phyloP scores from a whole-genome alignment of 2,888 invertebrate species.

The Eledone cirrhosa region DNA sequence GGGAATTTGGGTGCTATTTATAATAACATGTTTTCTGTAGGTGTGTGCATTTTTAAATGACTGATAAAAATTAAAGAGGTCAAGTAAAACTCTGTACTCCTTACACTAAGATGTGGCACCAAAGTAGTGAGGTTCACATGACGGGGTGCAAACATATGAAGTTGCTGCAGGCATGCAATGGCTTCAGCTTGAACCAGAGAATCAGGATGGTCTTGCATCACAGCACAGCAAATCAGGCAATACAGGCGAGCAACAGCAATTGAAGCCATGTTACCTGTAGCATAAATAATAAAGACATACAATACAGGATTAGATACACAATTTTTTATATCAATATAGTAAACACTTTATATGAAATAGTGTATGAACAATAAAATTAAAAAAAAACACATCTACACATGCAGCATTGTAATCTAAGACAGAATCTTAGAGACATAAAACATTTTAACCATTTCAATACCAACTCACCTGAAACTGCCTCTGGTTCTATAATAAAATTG shows the following conservation, averaged over 20 bases:
- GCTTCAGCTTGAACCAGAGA: constrained; percentile 95
- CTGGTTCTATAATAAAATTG: no score
- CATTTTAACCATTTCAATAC: no score
- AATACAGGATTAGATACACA: no score
- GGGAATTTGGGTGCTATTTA: neutral
- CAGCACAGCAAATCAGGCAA: constrained; percentile 91
- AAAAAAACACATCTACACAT: no score
- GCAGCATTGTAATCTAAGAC: no score
- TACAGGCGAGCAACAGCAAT: constrained; percentile 82
- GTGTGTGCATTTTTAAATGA: neutral
- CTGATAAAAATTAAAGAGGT: neutral
- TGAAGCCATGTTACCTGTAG: constrained; percentile 75
- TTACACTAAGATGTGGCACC: constrained; percentile 90
- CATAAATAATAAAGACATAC: no score
- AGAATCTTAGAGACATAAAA: no score
- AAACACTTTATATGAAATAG: no score
- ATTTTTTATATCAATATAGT: no score
- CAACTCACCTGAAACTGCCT: no score
- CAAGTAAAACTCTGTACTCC: constrained; percentile 54
- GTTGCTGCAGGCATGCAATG: constrained; percentile 92
- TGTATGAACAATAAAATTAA: no score
- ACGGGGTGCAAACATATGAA: constrained; percentile 95
- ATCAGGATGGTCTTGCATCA: constrained; percentile 78
- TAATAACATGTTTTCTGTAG: neutral
- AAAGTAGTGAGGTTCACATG: constrained; percentile 92